Evolutionary conservation across 2,888 invertebrate species (phyloP), one percentile per base, ranked within the genome.

Genomic region (Harmothoe impar): DNA sequence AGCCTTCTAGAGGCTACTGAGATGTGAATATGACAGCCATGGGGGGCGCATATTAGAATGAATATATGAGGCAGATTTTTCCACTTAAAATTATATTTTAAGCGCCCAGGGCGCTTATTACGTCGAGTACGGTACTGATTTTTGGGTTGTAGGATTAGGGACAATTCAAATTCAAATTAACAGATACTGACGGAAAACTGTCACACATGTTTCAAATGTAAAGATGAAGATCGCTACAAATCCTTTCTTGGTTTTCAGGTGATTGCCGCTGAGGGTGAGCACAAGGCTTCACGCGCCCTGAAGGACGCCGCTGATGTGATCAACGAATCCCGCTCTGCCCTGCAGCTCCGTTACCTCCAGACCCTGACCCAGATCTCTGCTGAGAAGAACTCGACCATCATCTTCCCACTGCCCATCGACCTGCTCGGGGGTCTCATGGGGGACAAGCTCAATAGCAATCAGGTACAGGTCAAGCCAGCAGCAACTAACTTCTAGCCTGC

Each of bases 341-440:
- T 99, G 62, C 98, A 99, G 95, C 97, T 99, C 31, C 97, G 99
- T 92, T 99, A 99, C 94, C 96, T 98, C 91, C 97, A 99, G 98
- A 99, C 99, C 0, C 96, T 99, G 94, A 99, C 98, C 96, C 98
- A 98, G 89, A 99, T 99, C 95, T 98, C 98, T 43, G 98, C 99
- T 54, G 99, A 99, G 97, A 99, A 99, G 97, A 99, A 99, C 96
- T 99, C 99, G 15, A 99, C 99, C 3, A 99, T 99, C 94, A 98
- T 99, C 86, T 99, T 99, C 96, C 99, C 99, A 29, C 96, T 98
- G 94, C 98, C 98, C 7, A 97, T 99, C 96, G 98, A 93, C 51
- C 90, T 92, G 77, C 17, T 90, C 25, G 81, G 84, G 0, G 78
- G 54, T 3, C 78, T 77, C 7, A 77, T 89, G 10, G 56, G 56